Evolutionary conservation across 2,113 vertebrate species (phyloP).

Genomic region (Ranitomeya variabilis): DNA sequence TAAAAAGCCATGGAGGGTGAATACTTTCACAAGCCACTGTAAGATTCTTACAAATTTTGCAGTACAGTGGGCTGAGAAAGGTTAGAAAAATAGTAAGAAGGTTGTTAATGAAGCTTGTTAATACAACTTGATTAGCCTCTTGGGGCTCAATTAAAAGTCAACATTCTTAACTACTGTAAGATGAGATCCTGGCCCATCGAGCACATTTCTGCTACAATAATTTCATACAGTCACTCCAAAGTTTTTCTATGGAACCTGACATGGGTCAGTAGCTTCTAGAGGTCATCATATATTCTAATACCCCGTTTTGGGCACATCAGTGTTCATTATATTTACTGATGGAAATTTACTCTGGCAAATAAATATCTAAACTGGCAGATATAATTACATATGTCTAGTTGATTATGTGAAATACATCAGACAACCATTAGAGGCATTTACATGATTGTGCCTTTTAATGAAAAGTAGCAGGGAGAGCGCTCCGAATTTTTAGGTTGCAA

Average conservation of each 20-base stretch:
- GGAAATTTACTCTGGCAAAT: background rate
- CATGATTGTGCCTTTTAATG: background rate
- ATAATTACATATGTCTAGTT: background rate
- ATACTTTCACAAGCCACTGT: too few relatives aligned
- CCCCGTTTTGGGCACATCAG: background rate
- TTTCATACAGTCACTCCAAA: background rate
- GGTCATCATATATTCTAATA: background rate
- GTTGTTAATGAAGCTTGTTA: background rate
- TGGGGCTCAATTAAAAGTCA: background rate
- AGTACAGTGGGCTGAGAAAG: too few relatives aligned
- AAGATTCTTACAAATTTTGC: too few relatives aligned
- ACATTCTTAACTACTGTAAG: background rate
- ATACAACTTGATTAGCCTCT: background rate
- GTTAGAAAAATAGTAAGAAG: too few relatives aligned
- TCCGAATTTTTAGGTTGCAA: background rate
- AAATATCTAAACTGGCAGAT: background rate
- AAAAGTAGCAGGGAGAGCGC: background rate
- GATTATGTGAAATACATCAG: background rate
- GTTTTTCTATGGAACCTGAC: slow-evolving; percentile 1
- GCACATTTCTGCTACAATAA: slow-evolving; percentile 13
- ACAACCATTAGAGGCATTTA: background rate
- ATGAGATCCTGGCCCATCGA: slow-evolving; percentile 2
- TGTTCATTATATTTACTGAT: background rate
- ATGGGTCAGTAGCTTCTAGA: background rate
- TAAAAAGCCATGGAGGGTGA: too few relatives aligned